These are phyloP conservation scores for Matsumurasca onukii DNA, from an alignment of 1,140 invertebrate genomes.

Conservation along the genomic window DNA sequence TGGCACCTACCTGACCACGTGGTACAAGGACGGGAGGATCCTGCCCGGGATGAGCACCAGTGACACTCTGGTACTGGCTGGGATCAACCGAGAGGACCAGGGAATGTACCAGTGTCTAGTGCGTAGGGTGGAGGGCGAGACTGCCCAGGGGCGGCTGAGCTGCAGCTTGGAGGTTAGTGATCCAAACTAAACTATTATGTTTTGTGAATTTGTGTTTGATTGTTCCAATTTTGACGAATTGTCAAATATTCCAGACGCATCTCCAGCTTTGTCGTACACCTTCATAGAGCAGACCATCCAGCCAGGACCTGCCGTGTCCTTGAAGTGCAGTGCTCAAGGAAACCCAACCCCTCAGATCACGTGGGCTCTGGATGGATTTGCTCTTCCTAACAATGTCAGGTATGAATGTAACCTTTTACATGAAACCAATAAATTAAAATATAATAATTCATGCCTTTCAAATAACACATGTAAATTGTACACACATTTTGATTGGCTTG, in stretches of 20 bases:
- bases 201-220: neutral
- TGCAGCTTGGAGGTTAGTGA: conserved; percentile 75
- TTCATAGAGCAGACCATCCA: conserved; percentile 84
- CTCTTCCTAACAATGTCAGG: conserved; percentile 70
- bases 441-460: too few species aligned
- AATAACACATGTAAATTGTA: too few species aligned
- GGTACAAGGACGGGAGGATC: conserved; percentile 76
- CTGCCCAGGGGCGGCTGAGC: conserved; percentile 75
- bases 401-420: conserved; percentile 47
- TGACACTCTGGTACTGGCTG: conserved; percentile 63
- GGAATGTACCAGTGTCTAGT: conserved; percentile 89
- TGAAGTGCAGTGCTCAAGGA: conserved; percentile 83
- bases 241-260: conserved; percentile 67
- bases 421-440: neutral
- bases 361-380: conserved; percentile 80
- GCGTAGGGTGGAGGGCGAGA: conserved; percentile 69
- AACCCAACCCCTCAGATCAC: conserved; percentile 81
- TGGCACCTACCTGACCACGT: conserved; percentile 47
- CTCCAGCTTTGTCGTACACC: conserved; percentile 75
- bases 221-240: neutral
- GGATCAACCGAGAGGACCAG: conserved; percentile 72
- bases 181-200: too few species aligned
- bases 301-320: conserved; percentile 77
- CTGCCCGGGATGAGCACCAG: conserved; percentile 62
- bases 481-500: too few species aligned